Evolutionary conservation across 2,113 vertebrate genomes (phyloP), one percentile per base, ranked within the genome.

Genomic region (Gallinago media): DNA sequence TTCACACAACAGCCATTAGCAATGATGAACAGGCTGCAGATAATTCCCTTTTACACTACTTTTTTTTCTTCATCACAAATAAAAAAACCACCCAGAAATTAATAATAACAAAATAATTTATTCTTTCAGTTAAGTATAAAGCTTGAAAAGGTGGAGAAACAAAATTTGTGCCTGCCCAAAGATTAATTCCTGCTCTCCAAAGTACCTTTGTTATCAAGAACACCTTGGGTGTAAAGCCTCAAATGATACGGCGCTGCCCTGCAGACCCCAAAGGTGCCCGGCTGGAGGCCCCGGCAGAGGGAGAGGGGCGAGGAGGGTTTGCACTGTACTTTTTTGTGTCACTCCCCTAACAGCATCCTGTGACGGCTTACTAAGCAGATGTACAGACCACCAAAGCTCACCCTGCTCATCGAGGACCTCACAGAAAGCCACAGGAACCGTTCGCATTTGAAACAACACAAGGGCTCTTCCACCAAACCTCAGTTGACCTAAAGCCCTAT

Each of bases 181-280:
- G 34, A 56, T 40, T 47, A 34, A 36, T 31, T 82, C 52, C 59
- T 42, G 36, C 27, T 58, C 42, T 77, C 65, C 46, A 46, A 66
- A 89, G 34, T 47, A 46, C 31, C 80, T 56, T 50, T 0, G 5
- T 47, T 63, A 74, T 31, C 29, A 68, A 38, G 73, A 50, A 22
- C 11, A 68, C 31, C 29, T 66, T 25, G 10, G 12, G 11, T 22
- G 32, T 49, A 19, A 86, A 54, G 63, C 44, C 26, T 66, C 6
- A 25, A n/a, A 61, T 22, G 34, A n/a, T 2, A 21, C 0, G 3
- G 46, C 0, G 3, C 38, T 50, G 77, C 34, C 3, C 63, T 34
- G 52, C 52, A 34, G 65, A 77, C 8, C 50, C n/a, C 32, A 18
- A 12, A 19, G 0, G 3, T 23, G 34, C 55, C 34, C 1, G 3